Base-by-base conservation (phyloP, 2,797 vertebrate species). In the Pangasius larnaudii region DNA sequence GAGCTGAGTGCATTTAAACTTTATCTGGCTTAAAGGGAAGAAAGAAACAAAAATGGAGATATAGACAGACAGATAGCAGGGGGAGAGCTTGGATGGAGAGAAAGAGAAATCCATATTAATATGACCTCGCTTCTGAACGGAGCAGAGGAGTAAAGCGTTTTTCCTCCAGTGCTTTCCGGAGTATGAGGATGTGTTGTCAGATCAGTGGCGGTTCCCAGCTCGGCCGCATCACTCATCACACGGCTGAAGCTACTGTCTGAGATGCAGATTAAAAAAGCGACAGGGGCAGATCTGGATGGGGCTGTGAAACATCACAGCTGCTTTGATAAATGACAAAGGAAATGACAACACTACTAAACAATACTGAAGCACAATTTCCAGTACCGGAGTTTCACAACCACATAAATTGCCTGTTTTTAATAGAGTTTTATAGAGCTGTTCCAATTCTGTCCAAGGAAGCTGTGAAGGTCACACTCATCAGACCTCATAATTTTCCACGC, bases 91-190 rank as follows among this genome's bases (percentile, higher is more conserved):
- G 80, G 33, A 58, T 49, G 53, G 27, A 9, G 53, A 91, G 95
- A 93, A 92, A 95, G 92, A 58, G 81, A 91, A 93, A 95, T 98
- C 96, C 96, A 97, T 98, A 98, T 98, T 97, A 97, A 97, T 96
- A 95, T 97, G 98, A 98, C 97, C 97, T 98, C 98, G 97, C 97
- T 93, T 39, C 91, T 71, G 91, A 87, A 83, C 13, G 30, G 63
- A 84, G 74, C 56, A 58, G 65, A 75, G 83, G 82, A 71, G 67
- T 11, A 18, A 78, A 79, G 71, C 72, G 80, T 86, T 85, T 85
- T 71, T 36, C 33, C 39, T 86, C 59, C n/a, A 16, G 46, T 16
- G 84, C 39, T 71, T 59, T 85, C 46, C 61, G 11, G 46, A 72
- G 39, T 33, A 91, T 92, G 88, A 91, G 69, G 94, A 65, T 94